Evolutionary conservation across 2,113 vertebrate genomes (phyloP).

Genomic region (Nicator chloris): DNA sequence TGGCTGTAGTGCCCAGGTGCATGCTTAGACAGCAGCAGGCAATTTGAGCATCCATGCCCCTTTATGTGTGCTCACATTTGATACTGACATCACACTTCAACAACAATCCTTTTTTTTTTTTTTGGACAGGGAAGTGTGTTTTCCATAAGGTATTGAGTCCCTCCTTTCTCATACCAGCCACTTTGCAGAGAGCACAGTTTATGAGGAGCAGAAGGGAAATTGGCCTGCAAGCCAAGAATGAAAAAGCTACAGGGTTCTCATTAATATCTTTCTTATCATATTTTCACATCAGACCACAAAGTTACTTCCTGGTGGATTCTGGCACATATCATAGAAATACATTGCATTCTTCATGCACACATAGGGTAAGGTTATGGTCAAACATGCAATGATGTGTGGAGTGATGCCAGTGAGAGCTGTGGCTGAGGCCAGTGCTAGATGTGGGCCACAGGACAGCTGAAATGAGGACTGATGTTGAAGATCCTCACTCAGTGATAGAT

Average conservation of each 20-base stretch:
- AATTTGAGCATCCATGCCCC: fast-evolving
- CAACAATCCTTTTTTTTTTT: background rate
- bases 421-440: background rate
- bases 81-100: background rate
- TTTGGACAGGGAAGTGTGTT: background rate
- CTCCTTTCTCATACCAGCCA: background rate
- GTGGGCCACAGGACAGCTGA: background rate
- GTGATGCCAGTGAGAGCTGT: background rate
- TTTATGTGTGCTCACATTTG: fast-evolving
- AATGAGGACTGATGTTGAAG: background rate
- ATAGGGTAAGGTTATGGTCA: background rate
- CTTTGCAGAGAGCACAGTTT: background rate
- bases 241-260: background rate
- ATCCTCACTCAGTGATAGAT: background rate
- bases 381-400: background rate
- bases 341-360: background rate
- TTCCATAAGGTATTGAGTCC: no score
- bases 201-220: background rate
- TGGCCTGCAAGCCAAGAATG: background rate
- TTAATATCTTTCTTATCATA: background rate
- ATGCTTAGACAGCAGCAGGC: no score
- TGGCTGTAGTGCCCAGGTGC: fast-evolving
- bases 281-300: background rate
- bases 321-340: background rate
- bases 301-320: background rate